These are phyloP conservation scores for Lysiphlebus fabarum DNA, from an alignment of 1,140 invertebrate genomes.

Conservation along the genomic window DNA sequence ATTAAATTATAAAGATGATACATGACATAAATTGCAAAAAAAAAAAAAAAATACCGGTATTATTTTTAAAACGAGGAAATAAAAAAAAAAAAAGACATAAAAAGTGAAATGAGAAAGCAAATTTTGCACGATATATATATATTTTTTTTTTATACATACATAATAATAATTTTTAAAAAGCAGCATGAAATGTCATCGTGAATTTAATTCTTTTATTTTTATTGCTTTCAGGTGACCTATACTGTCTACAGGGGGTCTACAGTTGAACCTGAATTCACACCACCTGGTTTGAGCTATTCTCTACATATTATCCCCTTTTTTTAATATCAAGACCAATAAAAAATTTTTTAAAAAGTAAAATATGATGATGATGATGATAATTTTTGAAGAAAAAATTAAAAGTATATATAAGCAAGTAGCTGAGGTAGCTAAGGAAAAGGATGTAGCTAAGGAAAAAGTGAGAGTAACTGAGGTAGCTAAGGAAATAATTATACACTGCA, in stretches of 20 bases:
- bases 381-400: no score
- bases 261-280: slow-evolving; percentile 25
- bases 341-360: no score
- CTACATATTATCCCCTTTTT: slow-evolving; percentile 3
- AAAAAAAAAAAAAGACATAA: not conserved
- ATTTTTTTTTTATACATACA: slow-evolving; percentile 8
- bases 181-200: slow-evolving; percentile 16
- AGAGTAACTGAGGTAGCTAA: no score
- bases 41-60: no score
- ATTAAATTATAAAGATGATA: no score
- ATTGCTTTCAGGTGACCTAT: slow-evolving; percentile 22
- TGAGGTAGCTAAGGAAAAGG: no score
- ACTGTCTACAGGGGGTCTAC: slow-evolving; percentile 13
- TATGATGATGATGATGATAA: no score
- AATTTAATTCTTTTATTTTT: slow-evolving; percentile 20
- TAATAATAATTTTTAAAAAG: slow-evolving; percentile 1
- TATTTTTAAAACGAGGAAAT: no score
- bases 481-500: no score
- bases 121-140: not conserved
- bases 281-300: slow-evolving; percentile 17
- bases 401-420: no score
- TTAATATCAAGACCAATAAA: not conserved
- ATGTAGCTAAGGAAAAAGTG: no score
- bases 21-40: no score
- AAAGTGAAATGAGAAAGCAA: not conserved